These are phyloP conservation scores for Chaitophorus viminalis DNA, from an alignment of 2,888 invertebrate genomes.

Conservation along the genomic window DNA sequence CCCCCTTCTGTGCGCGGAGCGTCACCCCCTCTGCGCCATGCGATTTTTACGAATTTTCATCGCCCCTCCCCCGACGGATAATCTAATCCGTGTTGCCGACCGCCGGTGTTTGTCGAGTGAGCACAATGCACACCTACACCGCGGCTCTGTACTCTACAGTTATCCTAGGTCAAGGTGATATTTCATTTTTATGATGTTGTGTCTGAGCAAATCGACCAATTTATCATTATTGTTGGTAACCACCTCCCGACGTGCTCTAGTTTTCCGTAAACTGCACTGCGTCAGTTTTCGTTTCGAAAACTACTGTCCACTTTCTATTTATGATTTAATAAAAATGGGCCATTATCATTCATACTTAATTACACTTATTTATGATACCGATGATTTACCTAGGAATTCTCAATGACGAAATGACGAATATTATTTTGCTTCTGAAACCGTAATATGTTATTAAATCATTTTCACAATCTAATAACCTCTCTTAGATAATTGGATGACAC, in stretches of 20 bases:
- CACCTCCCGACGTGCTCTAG: neutral
- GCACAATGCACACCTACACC: too few relatives aligned
- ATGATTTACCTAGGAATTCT: neutral
- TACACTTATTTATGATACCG: neutral
- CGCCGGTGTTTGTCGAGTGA: too few relatives aligned
- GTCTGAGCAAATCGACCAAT: too few relatives aligned
- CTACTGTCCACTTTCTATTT: too few relatives aligned
- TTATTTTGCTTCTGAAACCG: neutral
- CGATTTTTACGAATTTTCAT: neutral
- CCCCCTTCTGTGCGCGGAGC: neutral
- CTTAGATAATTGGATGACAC: neutral
- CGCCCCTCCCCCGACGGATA: neutral
- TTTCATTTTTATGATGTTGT: neutral
- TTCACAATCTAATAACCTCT: neutral
- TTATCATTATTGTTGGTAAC: too few relatives aligned
- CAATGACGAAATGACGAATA: neutral
- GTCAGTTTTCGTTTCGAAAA: neutral
- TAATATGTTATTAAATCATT: neutral
- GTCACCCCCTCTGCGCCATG: neutral
- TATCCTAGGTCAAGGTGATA: slow-evolving; percentile 48
- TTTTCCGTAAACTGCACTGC: neutral
- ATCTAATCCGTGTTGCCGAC: neutral
- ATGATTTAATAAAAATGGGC: neutral
- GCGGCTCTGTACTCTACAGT: neutral
- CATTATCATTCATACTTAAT: neutral